These are phyloP conservation scores for Alloscopus bannaensis DNA, from an alignment of 2,888 invertebrate species.

Conservation along the genomic window DNA sequence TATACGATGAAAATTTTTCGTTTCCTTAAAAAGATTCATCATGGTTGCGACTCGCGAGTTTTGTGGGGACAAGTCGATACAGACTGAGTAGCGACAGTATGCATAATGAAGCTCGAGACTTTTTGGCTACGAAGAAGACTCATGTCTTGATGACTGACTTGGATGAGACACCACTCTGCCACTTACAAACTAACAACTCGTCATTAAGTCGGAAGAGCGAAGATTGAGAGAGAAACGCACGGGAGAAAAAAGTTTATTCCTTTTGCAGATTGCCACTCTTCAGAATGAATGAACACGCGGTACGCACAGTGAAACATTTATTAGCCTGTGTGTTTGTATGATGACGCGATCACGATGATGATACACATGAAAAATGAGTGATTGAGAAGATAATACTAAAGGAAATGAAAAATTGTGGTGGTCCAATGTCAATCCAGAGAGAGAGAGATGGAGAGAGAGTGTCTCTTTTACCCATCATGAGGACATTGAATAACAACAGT, in stretches of 20 bases:
- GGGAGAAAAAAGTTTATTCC: not conserved
- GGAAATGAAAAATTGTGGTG: conserved; percentile 20
- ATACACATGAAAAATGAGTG: conserved; percentile 18
- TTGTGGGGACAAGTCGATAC: conserved; percentile 35
- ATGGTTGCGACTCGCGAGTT: too few species aligned
- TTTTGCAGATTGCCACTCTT: not conserved
- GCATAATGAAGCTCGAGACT: conserved; percentile 10
- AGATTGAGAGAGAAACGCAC: not conserved
- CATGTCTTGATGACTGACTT: too few species aligned
- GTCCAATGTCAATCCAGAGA: conserved; percentile 26
- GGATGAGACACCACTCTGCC: too few species aligned
- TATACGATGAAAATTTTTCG: conserved; percentile 49
- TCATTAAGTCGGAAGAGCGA: conserved; percentile 52
- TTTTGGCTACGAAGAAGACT: too few species aligned
- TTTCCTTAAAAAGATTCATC: conserved; percentile 56
- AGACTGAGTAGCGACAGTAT: not conserved
- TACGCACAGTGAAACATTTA: not conserved
- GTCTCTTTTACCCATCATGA: too few species aligned
- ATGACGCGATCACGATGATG: conserved; percentile 3
- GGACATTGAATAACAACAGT: too few species aligned
- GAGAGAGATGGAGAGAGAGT: too few species aligned
- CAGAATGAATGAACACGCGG: not conserved
- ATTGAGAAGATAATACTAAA: conserved; percentile 28
- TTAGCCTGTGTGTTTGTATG: too few species aligned
- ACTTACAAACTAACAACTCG: too few species aligned